These are phyloP conservation scores for Pammene fasciana DNA, from an alignment of 2,888 invertebrate species.

Conservation along the genomic window DNA sequence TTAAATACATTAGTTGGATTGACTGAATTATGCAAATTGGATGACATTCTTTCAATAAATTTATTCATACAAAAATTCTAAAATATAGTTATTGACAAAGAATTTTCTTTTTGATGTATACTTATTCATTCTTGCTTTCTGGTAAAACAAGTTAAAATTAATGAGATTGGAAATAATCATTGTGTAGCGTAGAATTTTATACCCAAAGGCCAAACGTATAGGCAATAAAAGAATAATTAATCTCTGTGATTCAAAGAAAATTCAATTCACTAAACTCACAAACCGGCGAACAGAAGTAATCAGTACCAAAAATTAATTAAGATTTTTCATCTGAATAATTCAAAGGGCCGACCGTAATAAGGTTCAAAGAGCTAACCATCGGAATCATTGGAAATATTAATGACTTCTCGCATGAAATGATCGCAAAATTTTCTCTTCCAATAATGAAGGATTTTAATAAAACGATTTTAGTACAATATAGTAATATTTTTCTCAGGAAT, in stretches of 20 bases:
- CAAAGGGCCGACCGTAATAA: slow-evolving; percentile 9
- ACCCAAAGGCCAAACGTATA: background rate
- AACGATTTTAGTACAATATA: background rate
- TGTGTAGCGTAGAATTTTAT: background rate
- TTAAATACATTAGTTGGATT: too few species aligned
- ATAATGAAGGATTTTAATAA: slow-evolving; percentile 10
- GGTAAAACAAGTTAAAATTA: background rate
- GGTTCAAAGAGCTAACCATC: slow-evolving; percentile 28
- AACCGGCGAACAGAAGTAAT: slow-evolving; percentile 25
- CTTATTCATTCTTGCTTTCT: too few species aligned
- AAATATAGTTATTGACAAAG: too few species aligned
- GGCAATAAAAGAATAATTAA: slow-evolving; percentile 16
- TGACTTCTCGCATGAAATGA: background rate
- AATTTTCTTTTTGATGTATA: too few species aligned
- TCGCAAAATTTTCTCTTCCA: background rate
- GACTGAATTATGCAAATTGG: too few species aligned
- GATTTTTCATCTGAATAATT: slow-evolving; percentile 34
- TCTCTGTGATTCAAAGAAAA: slow-evolving; percentile 20
- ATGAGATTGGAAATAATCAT: background rate
- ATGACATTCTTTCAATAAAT: too few species aligned
- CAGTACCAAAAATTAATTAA: slow-evolving; percentile 33
- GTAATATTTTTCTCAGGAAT: slow-evolving; percentile 64
- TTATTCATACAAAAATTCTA: too few species aligned
- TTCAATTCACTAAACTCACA: slow-evolving; percentile 20
- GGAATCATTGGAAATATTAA: slow-evolving; percentile 33